These are phyloP conservation scores for Zaprionus nigranus DNA, from an alignment of 1,140 invertebrate genomes.

Conservation along the genomic window DNA sequence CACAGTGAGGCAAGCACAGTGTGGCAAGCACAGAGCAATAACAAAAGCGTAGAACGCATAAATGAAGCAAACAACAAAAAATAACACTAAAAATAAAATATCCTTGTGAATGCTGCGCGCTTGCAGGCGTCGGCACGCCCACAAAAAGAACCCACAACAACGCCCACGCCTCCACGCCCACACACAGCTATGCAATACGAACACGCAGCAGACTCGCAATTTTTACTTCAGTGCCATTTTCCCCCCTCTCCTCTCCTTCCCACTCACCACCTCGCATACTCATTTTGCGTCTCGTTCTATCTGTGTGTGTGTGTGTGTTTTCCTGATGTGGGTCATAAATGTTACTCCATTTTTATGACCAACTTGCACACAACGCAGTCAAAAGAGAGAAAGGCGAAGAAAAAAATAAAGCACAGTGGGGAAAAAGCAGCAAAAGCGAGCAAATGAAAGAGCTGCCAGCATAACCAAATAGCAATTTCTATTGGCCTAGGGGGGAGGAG, in stretches of 20 bases:
- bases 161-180: conserved; percentile 1
- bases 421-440: conserved; percentile 25
- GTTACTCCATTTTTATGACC: conserved; percentile 83
- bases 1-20: neutral
- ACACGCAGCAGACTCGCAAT: conserved; percentile 43
- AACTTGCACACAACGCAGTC: conserved; percentile 71
- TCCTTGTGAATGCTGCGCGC: conserved; percentile 69
- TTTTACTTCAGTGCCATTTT: conserved; percentile 21
- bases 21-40: conserved; percentile 13
- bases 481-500: conserved; percentile 27
- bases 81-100: conserved; percentile 77
- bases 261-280: neutral
- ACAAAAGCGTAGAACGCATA: conserved; percentile 27
- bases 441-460: conserved; percentile 75
- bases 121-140: conserved; percentile 56
- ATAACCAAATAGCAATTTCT: conserved; percentile 72
- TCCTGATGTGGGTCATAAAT: conserved; percentile 81
- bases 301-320: conserved; percentile 16
- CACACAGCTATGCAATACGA: conserved; percentile 16
- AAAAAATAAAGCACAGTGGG: conserved; percentile 35
- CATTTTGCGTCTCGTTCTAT: conserved; percentile 46
- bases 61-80: conserved; percentile 43
- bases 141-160: neutral
- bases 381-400: conserved; percentile 26
- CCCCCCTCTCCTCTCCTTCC: neutral